Evolutionary conservation across 1,140 invertebrate species (phyloP).

Genomic region (Drosophila obscura): DNA sequence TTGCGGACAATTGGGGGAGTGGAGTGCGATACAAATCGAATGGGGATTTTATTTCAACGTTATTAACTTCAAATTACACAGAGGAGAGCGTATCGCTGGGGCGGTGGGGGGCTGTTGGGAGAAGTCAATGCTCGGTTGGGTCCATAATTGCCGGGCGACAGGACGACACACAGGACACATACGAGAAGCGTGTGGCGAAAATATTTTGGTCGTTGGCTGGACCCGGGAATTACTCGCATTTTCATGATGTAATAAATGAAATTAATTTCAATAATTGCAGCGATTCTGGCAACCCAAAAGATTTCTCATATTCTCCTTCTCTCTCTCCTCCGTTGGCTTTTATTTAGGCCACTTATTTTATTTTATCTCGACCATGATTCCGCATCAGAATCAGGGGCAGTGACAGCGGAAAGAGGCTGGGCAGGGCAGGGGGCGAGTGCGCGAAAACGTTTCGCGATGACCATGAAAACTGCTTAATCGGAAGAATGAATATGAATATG

Average conservation of each 20-base stretch:
- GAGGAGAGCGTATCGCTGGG: constrained; percentile 2
- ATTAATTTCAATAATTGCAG: constrained; percentile 80
- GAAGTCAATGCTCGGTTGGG: constrained; percentile 27
- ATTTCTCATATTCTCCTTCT: background rate
- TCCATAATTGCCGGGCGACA: constrained; percentile 58
- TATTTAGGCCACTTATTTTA: constrained; percentile 82
- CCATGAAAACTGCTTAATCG: constrained; percentile 81
- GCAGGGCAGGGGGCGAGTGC: constrained; percentile 21
- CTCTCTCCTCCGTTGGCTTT: constrained; percentile 19
- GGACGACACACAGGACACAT: too few relatives aligned
- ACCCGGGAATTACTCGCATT: constrained; percentile 41
- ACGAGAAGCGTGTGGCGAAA: constrained; percentile 70
- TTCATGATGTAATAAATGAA: constrained; percentile 81
- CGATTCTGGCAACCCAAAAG: constrained; percentile 48
- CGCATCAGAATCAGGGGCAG: background rate
- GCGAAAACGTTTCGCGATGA: constrained; percentile 71
- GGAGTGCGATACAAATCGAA: constrained; percentile 53
- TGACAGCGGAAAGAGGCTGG: too few relatives aligned
- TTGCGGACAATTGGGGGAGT: constrained; percentile 23
- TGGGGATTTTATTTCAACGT: constrained; percentile 62
- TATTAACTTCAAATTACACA: constrained; percentile 76
- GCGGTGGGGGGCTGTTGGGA: constrained; percentile 4
- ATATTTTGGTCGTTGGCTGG: constrained; percentile 43
- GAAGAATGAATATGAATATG: constrained; percentile 76
- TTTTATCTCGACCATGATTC: constrained; percentile 62